Evolutionary conservation across 2,888 invertebrate species (phyloP).

Genomic region (Acronicta psi): DNA sequence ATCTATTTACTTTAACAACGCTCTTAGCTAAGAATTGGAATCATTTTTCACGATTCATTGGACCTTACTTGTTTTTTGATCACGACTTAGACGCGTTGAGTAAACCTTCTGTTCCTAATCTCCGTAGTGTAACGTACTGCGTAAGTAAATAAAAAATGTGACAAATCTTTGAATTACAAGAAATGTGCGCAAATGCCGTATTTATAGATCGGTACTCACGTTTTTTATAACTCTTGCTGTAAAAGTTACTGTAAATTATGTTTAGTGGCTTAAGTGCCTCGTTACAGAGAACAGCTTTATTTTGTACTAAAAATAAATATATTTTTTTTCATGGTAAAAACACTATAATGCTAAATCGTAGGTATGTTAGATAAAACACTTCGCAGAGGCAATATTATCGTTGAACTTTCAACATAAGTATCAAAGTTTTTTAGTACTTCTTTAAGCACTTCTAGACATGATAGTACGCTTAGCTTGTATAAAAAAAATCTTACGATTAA

Average conservation of each 20-base stretch:
- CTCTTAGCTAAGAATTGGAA: too few relatives aligned
- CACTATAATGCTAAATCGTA: background rate
- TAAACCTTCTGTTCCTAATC: conserved; percentile 15
- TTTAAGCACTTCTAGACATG: conserved; percentile 14
- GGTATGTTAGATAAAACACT: background rate
- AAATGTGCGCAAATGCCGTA: conserved; percentile 64
- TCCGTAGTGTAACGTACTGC: conserved; percentile 13
- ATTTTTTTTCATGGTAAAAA: conserved; percentile 32
- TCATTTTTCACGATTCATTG: too few relatives aligned
- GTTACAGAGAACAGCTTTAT: conserved; percentile 51
- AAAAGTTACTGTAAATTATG: conserved; percentile 57
- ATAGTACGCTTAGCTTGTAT: background rate
- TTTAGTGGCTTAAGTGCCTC: conserved; percentile 44
- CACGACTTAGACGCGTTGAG: too few relatives aligned
- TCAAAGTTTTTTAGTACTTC: conserved; percentile 20
- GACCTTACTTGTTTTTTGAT: too few relatives aligned
- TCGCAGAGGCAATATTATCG: background rate
- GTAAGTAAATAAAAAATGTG: conserved; percentile 64
- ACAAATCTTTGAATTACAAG: conserved; percentile 70
- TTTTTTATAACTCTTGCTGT: conserved; percentile 51
- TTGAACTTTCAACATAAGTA: conserved; percentile 22
- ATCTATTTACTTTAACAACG: too few relatives aligned
- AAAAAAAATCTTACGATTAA: too few relatives aligned
- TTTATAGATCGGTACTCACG: conserved; percentile 60
- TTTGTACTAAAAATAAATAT: conserved; percentile 43